These are phyloP conservation scores for Chionodraco myersi DNA, from an alignment of 2,113 vertebrate species.

Conservation along the genomic window DNA sequence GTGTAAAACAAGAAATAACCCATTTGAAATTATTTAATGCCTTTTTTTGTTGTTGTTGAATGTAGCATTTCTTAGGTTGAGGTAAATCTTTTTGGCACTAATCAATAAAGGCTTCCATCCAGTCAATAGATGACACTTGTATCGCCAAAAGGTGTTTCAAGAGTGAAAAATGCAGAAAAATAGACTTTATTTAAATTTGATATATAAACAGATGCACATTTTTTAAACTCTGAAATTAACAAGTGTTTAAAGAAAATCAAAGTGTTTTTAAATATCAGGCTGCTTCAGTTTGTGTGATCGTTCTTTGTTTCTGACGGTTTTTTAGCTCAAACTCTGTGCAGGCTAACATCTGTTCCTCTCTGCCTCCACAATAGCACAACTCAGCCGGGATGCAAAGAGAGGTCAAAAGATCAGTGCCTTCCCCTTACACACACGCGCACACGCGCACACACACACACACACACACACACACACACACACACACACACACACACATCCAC, in stretches of 20 bases:
- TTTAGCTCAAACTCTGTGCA: constrained; percentile 59
- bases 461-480: constrained; percentile 24
- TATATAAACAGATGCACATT: not conserved
- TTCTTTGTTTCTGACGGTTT: constrained; percentile 64
- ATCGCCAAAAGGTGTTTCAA: constrained; percentile 1
- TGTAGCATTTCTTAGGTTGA: constrained; percentile 20
- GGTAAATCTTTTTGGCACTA: constrained; percentile 24
- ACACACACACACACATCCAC: not conserved
- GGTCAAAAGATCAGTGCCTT: constrained; percentile 83
- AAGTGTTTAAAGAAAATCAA: not conserved
- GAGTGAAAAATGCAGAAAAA: not conserved
- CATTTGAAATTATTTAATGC: constrained; percentile 51
- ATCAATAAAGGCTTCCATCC: constrained; percentile 17
- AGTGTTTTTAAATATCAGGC: not conserved
- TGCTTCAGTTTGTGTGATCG: constrained; percentile 37
- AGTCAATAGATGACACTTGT: constrained; percentile 7
- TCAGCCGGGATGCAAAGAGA: constrained; percentile 79
- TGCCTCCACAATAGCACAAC: constrained; percentile 78
- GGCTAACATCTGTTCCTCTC: constrained; percentile 82
- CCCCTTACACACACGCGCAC: constrained; percentile 49
- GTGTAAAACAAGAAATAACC: constrained; percentile 42
- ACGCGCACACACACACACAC: constrained; percentile 45
- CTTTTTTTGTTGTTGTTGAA: constrained; percentile 50
- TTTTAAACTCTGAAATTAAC: not conserved
- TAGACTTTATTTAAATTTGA: not conserved